Evolutionary conservation across 2,888 invertebrate genomes (phyloP), one percentile per base, ranked within the genome.

Genomic region (Penaeus monodon): DNA sequence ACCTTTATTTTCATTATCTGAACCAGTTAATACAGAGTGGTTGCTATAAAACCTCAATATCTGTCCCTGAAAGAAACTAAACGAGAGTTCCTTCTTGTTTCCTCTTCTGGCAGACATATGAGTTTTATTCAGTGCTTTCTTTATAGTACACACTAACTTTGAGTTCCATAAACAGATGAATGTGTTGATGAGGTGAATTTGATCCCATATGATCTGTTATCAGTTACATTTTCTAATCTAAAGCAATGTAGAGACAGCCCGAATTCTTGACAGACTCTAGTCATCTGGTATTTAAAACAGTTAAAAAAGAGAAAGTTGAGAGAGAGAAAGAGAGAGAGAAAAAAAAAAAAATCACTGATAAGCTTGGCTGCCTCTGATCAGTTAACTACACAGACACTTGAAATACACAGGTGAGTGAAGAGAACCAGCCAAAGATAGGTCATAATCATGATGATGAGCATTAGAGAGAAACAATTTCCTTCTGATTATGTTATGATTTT

Each of bases 181-280:
- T 84, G 84, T 84, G 84, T 27, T 84, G 77, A 84, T 77, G 84
- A 70, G 77, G 84, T 70, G 84, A 70, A 63, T 63, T 57, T 70
- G 66, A 79, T 70, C 84, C 84, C 68, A 79, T 63, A 38, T 79
- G 57, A 84, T 79, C 66, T 49, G 33, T 84, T 79, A 57, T 63
- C 70, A 78, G 70, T 68, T 79, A 84, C 77, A 77, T 84, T 68
- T 76, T 84, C 77, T 84, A 49, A 70, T 79, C 84, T 84, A 84
- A 84, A 84, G 84, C 84, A 78, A 78, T 70, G 84, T 78, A 84
- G 63, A 73, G 68, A 66, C 57, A 78, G 44, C 84, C 84, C 84
- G 84, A 84, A 84, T 84, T 84, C 84, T 84, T 78, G 27, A 57
- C 57, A 57, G 57, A 57, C 17, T 57, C 57, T 17, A 17, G 57